Base-by-base conservation (phyloP, 2,888 invertebrate genomes). In the Cartodere bifasciata region DNA sequence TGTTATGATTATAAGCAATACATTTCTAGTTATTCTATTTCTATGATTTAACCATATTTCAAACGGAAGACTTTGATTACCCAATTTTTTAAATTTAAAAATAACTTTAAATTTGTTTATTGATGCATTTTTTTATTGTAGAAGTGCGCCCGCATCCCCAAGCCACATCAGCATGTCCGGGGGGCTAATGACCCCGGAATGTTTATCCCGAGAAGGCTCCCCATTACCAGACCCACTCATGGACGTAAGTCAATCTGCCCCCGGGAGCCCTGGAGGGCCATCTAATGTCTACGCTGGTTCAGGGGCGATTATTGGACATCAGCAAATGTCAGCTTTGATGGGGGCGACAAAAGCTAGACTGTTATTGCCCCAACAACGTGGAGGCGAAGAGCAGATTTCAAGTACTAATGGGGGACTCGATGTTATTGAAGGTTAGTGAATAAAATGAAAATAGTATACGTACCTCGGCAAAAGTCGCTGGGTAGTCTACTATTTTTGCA, bases 121-220 rank as follows among this genome's bases (percentile, higher is more conserved):
- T n/a, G n/a, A n/a, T n/a, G n/a, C n/a, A n/a, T n/a, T n/a, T n/a
- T n/a, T n/a, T n/a, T n/a, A n/a, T n/a, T n/a, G n/a, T n/a, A 87
- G 91, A 63, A 90, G 88, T 58, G 92, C 92, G 30, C 92, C 92
- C 21, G 86, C 90, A 35, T 91, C 91, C 21, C 94, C 92, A 39
- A 90, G 85, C 51, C 91, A 92, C 53, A 81, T 88, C 56, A 83
- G 85, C 53, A 77, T 80, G 62, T 77, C 80, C 34, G 87, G 84
- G 25, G 65, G 86, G 45, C 79, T 84, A 60, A 87, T 86, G 38
- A 86, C 88, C 7, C 71, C 72, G 46, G 86, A 87, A 55, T 73
- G 72, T 44, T 62, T 88, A 43, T 92, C 91, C 17, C 72, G 92
- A 45, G 94, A 94, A 65, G 85, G 86, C 50, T 91, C 92, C 35